These are phyloP conservation scores for Rhea pennata DNA, from an alignment of 2,113 vertebrate genomes.

Conservation along the genomic window DNA sequence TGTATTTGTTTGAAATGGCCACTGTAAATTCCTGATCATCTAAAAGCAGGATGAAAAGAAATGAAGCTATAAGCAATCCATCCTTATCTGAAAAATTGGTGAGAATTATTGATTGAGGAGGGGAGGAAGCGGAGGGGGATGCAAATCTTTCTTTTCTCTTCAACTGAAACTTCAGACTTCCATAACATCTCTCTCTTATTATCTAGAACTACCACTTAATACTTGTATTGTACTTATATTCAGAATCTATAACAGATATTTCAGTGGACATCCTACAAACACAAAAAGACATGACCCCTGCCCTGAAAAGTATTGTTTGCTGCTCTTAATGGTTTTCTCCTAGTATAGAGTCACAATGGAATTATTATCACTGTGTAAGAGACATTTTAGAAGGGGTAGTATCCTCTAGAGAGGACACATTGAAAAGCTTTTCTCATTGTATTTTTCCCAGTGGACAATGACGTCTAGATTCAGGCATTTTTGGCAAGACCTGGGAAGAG, in stretches of 20 bases:
- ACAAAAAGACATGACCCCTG: neutral
- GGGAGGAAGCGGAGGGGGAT: neutral
- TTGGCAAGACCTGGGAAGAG: neutral
- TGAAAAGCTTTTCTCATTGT: neutral
- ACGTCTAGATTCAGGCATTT: neutral
- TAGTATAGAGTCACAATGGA: neutral
- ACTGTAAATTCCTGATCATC: neutral
- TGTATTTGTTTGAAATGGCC: neutral
- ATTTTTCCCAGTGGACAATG: neutral
- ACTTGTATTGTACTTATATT: neutral
- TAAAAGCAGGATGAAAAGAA: neutral
- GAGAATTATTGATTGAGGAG: neutral
- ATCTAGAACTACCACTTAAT: neutral
- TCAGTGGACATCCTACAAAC: rapidly evolving
- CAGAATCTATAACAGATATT: neutral
- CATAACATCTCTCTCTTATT: neutral
- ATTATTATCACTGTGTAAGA: neutral
- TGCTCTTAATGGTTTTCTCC: neutral
- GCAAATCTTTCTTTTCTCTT: neutral
- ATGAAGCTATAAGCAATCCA: neutral
- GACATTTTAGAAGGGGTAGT: neutral
- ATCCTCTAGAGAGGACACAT: neutral
- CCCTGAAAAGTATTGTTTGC: neutral
- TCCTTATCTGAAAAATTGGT: neutral
- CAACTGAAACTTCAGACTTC: neutral